Evolutionary conservation across 2,888 invertebrate genomes (phyloP), one percentile per base, ranked within the genome.

Genomic region (Euphydryas editha): DNA sequence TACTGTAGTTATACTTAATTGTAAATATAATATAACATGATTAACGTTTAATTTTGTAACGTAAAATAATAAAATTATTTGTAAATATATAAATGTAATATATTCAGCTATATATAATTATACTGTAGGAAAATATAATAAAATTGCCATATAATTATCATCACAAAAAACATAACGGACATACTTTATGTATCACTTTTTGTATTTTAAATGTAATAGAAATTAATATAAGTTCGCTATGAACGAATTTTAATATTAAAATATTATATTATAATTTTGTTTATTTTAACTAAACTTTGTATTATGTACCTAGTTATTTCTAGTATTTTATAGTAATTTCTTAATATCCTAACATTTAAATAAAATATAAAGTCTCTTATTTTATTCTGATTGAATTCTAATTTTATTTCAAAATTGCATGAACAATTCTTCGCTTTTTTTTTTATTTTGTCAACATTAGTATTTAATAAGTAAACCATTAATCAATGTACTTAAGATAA

Each of bases 1-100:
- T 39, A 42, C n/a, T 44, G 1, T 51, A 51, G 15, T 51, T 21
- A n/a, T 51, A n/a, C n/a, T n/a, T n/a, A 51, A 51, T 24, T 51
- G 49, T 49, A 51, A 51, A 51, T 51, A 51, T 51, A 24, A 21
- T 13, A 24, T 51, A 51, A n/a, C n/a, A n/a, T n/a, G n/a, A n/a
- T 15, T n/a, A 7, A 24, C 13, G n/a, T 21, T 13, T 20, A 3
- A 8, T 47, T 47, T 47, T 47, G 39, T 39, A 39, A 39, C 13
- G 10, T 44, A 44, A 4, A 13, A 46, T 46, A 17, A 10, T 51
- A 24, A 11, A 15, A 20, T 49, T n/a, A 49, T 24, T 51, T 51
- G 49, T 51, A 51, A 51, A 51, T 51, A 51, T 10, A 47, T n/a
- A 13, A 13, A 47, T 13, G 13, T 13, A 24, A 51, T 15, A 24